Conservation (phyloP, 2,888 invertebrate genomes). For the Poecilus cupreus region DNA sequence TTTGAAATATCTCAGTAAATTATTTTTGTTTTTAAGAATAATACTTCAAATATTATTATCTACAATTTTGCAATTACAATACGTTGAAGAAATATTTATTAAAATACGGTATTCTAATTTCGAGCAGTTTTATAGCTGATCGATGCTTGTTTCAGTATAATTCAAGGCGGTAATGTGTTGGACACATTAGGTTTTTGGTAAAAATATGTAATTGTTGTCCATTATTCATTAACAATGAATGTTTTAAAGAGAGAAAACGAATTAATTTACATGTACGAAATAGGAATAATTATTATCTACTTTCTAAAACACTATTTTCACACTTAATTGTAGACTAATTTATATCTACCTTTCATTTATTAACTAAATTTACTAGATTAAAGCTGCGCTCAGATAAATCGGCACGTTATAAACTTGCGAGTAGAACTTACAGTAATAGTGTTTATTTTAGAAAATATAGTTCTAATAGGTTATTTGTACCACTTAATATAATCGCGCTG, state of each 20-base stretch:
- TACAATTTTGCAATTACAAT: too few relatives aligned
- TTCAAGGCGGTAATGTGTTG: too few relatives aligned
- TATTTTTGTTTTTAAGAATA: too few relatives aligned
- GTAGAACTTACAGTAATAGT: slow-evolving; percentile 5
- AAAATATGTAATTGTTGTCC: not conserved
- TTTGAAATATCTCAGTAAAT: too few relatives aligned
- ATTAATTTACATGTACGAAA: slow-evolving; percentile 15
- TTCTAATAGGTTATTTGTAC: slow-evolving; percentile 6
- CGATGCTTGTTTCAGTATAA: too few relatives aligned
- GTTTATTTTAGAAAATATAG: not conserved
- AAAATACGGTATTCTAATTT: too few relatives aligned
- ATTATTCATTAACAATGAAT: slow-evolving; percentile 13
- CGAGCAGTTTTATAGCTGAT: too few relatives aligned
- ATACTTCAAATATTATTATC: too few relatives aligned
- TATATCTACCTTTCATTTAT: slow-evolving; percentile 1
- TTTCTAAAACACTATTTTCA: slow-evolving; percentile 35
- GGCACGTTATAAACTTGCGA: not conserved
- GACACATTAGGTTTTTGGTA: too few relatives aligned
- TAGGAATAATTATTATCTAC: slow-evolving; percentile 14
- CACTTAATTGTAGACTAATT: slow-evolving; percentile 38
- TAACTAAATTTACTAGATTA: not conserved
- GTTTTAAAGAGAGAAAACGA: slow-evolving; percentile 15
- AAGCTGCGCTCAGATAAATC: not conserved
- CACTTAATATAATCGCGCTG: slow-evolving; percentile 9
- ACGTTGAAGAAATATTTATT: too few relatives aligned